Conservation (phyloP, 2,797 vertebrate species). For the Myiotriccus ornatus region DNA sequence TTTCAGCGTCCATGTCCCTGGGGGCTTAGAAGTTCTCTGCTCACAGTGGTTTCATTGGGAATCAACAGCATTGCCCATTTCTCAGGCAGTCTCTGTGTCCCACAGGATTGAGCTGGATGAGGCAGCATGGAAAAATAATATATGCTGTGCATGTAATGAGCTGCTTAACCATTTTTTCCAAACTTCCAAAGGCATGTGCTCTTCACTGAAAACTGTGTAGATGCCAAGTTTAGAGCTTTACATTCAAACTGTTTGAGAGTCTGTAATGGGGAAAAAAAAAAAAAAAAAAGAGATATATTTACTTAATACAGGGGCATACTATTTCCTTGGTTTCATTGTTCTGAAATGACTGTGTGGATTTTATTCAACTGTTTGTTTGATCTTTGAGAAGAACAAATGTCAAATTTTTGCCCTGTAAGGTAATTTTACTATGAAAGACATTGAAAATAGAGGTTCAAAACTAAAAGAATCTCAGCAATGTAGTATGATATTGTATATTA, state of each 20-base stretch:
- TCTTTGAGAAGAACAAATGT: background rate
- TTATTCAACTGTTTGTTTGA: background rate
- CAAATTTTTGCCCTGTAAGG: background rate
- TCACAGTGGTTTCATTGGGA: constrained; percentile 33
- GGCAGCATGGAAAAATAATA: constrained; percentile 49
- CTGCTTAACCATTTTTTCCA: constrained; percentile 47
- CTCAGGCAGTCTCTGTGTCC: constrained; percentile 15
- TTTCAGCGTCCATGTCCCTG: background rate
- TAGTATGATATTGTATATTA: background rate
- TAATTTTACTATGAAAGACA: background rate
- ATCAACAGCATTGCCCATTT: constrained; percentile 13
- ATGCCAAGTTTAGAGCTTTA: constrained; percentile 33
- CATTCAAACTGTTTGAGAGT: background rate
- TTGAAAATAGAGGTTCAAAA: background rate
- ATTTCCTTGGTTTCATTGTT: background rate
- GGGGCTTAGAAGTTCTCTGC: background rate
- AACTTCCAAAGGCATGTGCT: constrained; percentile 36
- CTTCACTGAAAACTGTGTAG: constrained; percentile 28
- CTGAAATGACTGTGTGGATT: background rate
- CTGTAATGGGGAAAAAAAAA: background rate
- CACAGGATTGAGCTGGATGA: constrained; percentile 47
- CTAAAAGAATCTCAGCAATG: background rate
- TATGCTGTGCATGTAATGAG: constrained; percentile 2
- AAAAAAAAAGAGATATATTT: background rate
- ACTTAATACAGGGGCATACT: background rate